phyloP scores from a whole-genome alignment of 1,140 invertebrate genomes.

The Oncopodura yosiiana region DNA sequence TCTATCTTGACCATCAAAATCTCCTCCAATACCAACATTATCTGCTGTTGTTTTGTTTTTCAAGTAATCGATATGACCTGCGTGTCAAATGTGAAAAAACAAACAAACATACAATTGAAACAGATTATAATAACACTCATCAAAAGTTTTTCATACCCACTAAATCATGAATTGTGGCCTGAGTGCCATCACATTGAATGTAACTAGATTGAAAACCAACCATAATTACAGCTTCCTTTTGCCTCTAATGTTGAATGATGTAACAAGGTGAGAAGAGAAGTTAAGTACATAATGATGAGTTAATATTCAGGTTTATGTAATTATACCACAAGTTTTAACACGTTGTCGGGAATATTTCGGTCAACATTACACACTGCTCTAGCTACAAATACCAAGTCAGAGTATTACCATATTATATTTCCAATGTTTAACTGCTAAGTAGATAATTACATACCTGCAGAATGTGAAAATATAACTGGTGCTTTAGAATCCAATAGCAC shows the following conservation, averaged over 20 bases:
- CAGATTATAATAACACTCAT: not conserved
- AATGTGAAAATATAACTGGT: slow-evolving; percentile 48
- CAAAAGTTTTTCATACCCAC: slow-evolving; percentile 39
- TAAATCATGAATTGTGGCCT: slow-evolving; percentile 41
- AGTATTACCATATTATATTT: not conserved
- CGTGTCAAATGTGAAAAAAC: slow-evolving; percentile 7
- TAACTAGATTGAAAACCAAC: slow-evolving; percentile 43
- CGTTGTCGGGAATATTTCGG: slow-evolving; percentile 44
- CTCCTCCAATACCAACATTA: slow-evolving; percentile 40
- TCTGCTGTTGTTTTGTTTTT: slow-evolving; percentile 38
- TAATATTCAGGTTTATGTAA: not conserved
- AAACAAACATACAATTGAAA: not conserved
- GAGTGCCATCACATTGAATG: slow-evolving; percentile 40
- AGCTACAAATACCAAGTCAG: slow-evolving; percentile 28
- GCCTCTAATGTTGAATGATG: slow-evolving; percentile 37
- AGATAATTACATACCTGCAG: slow-evolving; percentile 35
- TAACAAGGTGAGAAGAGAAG: slow-evolving; percentile 3
- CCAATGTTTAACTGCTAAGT: not conserved
- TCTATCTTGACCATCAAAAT: slow-evolving; percentile 39
- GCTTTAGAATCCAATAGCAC: slow-evolving; percentile 39
- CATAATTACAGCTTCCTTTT: slow-evolving; percentile 46
- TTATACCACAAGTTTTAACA: slow-evolving; percentile 41
- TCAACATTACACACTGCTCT: slow-evolving; percentile 42
- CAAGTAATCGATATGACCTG: slow-evolving; percentile 47
- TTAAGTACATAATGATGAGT: not conserved